A percentile compares a stretch with the other conserved stretches of the same genome.
phyloP scores from a whole-genome alignment of 2,113 vertebrate genomes.

The Clarias magur region DNA sequence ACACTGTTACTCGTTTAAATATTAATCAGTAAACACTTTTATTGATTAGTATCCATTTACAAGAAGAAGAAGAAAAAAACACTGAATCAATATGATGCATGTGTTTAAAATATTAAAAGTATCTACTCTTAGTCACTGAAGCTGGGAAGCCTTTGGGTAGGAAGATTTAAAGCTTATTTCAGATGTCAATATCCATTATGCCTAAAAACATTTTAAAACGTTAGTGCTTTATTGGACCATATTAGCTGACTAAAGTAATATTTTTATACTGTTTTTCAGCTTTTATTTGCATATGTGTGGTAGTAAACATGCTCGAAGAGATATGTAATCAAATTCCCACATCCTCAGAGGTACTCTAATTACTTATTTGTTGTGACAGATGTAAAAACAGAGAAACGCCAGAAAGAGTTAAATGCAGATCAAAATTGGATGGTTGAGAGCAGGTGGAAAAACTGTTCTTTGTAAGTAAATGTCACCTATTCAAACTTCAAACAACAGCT shows the following conservation, averaged over 20 bases:
- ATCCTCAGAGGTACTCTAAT: neutral
- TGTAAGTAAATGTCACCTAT: conserved; percentile 28
- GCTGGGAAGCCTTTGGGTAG: neutral
- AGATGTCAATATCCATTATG: neutral
- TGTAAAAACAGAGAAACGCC: neutral
- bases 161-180: conserved; percentile 23
- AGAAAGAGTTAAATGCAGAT: neutral
- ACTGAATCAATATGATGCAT: neutral
- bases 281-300: conserved; percentile 1
- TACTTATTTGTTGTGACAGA: conserved; percentile 6
- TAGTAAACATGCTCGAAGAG: conserved; percentile 20
- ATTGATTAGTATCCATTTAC: neutral
- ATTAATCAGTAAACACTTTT: neutral
- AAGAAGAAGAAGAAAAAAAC: neutral
- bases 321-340: conserved; percentile 17
- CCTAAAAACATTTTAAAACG: conserved; percentile 3
- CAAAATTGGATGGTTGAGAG: neutral
- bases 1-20: neutral
- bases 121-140: conserved; percentile 3
- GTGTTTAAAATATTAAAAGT: conserved; percentile 6
- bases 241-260: neutral
- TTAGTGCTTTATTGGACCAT: neutral
- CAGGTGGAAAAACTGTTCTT: neutral
- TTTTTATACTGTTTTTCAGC: neutral
- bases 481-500: conserved; percentile 7